Percentiles rank a stretch among this genome's conserved stretches.
Evolutionary conservation across 2,797 vertebrate species (phyloP).

Genomic region (Sebastes trivittatus): DNA sequence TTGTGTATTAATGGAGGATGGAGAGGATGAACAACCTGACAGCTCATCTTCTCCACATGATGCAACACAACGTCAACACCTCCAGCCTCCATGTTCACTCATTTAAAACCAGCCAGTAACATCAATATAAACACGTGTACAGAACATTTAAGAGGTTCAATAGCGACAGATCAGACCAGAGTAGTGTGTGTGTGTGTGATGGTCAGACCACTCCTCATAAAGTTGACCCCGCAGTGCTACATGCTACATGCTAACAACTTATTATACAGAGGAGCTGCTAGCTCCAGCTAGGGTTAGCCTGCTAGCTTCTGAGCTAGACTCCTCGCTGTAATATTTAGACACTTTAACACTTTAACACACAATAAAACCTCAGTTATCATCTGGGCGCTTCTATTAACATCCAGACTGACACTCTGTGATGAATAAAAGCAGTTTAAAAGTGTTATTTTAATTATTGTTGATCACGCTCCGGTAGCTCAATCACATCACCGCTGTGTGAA

Average conservation of each 20-base stretch:
- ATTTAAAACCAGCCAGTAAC: accelerated
- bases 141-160: neutral
- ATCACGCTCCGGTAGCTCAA: neutral
- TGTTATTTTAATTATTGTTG: neutral
- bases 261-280: constrained; percentile 28
- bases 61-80: constrained; percentile 60
- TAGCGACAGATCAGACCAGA: accelerated
- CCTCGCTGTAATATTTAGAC: neutral
- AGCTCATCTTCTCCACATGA: constrained; percentile 35
- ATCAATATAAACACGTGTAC: accelerated
- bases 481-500: neutral
- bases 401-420: accelerated
- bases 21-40: neutral
- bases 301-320: neutral
- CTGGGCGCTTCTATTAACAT: accelerated
- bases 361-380: neutral
- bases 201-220: constrained; percentile 12
- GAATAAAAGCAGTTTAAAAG: accelerated
- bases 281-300: constrained; percentile 19
- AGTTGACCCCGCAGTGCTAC: constrained; percentile 27
- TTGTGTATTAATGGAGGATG: neutral
- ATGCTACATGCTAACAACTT: constrained; percentile 31
- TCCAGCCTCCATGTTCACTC: neutral
- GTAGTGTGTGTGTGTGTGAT: too few species aligned
- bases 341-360: neutral